Base-by-base conservation (phyloP, 2,888 invertebrate species). In the Heteropelma amictum region DNA sequence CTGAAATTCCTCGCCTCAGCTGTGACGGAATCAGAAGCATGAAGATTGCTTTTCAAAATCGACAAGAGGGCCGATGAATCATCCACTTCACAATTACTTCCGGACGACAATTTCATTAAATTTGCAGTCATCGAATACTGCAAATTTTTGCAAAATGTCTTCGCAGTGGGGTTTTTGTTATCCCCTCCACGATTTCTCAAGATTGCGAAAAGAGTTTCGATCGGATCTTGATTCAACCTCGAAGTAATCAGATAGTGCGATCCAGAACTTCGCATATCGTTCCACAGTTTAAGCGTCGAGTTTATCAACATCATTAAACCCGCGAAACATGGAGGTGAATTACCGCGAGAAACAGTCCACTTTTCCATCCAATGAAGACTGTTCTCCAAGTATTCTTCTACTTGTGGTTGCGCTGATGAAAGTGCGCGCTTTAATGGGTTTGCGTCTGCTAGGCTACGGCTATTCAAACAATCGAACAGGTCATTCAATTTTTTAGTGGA, bases 141-240 rank as follows among this genome's bases (percentile, higher is more conserved):
- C 19, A 74, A 38, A 26, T 56, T 64, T 17, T 53, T 30, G 21
- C 63, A 58, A 3, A 74, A 63, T 0, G 14, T 2, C 53, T 58
- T 40, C 0, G 74, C 23, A 1, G 64, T 30, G 3, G 69, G 74
- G 40, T 71, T 63, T 7, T 63, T 56, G 7, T 38, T 54, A n/a
- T 77, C 82, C 19, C 82, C 82, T 6, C 78, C 76, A 28, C 77
- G 63, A 60, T 67, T 76, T 51, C 79, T 53, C 3, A 80, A 33
- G 6, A 76, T 72, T 6, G 80, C 81, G 70, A 81, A 77, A 14
- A 77, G 58, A 64, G 80, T 83, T 70, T 83, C 82, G 4, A 83
- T 23, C 1, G 79, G 71, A 65, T 83, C 83, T 64, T 79, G 81
- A 69, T 80, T 79, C 2, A 79, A 49, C 14, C 79, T 53, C 35